A percentile compares a stretch with the other conserved stretches of the same genome.
phyloP scores from a whole-genome alignment of 2,888 invertebrate species.

The Odontomyia ornata region DNA sequence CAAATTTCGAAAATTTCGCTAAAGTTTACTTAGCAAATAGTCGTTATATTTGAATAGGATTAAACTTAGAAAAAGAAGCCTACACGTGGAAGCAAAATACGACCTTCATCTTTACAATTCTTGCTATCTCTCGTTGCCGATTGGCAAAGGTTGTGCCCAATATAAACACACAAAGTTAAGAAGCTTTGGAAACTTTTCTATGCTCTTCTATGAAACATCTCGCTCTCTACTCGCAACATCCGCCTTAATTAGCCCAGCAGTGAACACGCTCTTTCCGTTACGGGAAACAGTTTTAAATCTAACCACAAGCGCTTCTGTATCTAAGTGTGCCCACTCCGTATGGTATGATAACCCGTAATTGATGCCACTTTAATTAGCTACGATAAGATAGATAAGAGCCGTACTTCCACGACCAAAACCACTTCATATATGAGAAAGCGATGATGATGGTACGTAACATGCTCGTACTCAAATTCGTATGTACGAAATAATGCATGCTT shows the following conservation, averaged over 20 bases:
- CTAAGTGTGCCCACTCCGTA: not conserved
- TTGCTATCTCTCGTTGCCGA: no score
- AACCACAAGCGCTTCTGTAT: not conserved
- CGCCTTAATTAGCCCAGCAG: not conserved
- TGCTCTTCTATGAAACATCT: not conserved
- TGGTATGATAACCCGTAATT: conserved; percentile 25
- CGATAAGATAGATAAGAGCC: conserved; percentile 36
- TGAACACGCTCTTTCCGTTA: not conserved
- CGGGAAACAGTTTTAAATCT: not conserved
- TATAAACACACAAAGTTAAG: not conserved
- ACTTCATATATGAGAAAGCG: not conserved
- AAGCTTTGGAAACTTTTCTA: not conserved
- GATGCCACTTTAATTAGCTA: conserved; percentile 34
- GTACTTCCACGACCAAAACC: not conserved
- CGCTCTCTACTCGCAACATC: not conserved
- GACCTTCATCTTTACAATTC: no score
- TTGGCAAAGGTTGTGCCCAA: no score
- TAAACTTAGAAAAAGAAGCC: no score
- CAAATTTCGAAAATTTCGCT: no score
- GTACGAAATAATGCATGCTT: not conserved
- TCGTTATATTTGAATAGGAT: no score
- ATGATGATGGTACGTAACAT: not conserved
- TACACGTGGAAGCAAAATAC: no score
- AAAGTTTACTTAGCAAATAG: no score
- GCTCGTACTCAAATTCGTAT: not conserved